Base-by-base conservation (phyloP, 2,888 invertebrate species). In the Tortrix viridana region DNA sequence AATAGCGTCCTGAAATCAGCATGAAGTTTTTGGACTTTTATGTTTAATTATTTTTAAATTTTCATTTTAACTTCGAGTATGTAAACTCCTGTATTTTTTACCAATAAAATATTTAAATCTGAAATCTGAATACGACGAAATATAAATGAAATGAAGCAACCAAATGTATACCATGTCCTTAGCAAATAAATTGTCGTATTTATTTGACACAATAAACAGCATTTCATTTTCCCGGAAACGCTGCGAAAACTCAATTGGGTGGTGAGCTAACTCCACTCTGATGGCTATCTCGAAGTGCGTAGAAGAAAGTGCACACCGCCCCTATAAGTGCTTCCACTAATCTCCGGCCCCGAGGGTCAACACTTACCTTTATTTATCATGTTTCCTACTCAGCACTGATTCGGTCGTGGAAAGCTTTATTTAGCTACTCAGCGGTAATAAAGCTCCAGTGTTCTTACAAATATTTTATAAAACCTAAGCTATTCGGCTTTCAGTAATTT, bases 271-370 rank as follows among this genome's bases (percentile, higher is more conserved):
- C 53, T 53, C 41, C 41, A 19, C 19, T 16, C 43, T 18, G 41
- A 32, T 32, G 37, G 32, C 46, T 55, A 55, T 32, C 44, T 46
- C 19, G n/a, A 14, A 56, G 20, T 32, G 46, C 16, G 53, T 53
- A 22, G 41, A 53, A 53, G 52, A 53, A 41, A 41, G 53, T 53
- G 41, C 37, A 32, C 38, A 22, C 18, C 22, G 26, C 57, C 23
- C 9, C 20, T 53, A 53, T 60, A 60, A 53, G 53, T 60, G 52
- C 22, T 23, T 5, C 53, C 18, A 60, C 52, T 53, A 60, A 60
- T 60, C 52, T 58, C 20, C 26, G 12, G 49, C 48, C 3, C n/a
- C 26, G 5, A 16, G 38, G 56, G 48, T 18, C 47, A 5, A 18
- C 22, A 47, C 18, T n/a, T 18, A 41, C 18, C 22, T 53, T 53